Evolutionary conservation across 2,113 vertebrate species (phyloP).

Genomic region (Brachyhypopomus gauderio): DNA sequence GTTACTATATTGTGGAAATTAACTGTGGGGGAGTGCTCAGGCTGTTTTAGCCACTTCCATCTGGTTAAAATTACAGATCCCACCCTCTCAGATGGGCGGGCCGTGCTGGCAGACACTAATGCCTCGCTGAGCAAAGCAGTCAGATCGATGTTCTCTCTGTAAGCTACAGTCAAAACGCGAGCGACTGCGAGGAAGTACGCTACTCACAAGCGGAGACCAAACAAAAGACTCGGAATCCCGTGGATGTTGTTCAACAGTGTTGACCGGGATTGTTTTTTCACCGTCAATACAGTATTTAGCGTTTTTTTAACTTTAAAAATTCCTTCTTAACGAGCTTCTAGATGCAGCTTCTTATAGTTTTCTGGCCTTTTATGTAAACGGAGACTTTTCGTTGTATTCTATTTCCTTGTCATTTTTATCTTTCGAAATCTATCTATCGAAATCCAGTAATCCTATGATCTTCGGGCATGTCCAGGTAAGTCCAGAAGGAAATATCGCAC

Average conservation of each 20-base stretch:
- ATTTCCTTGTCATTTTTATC: conserved; percentile 22
- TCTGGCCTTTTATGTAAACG: not conserved
- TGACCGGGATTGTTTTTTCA: not conserved
- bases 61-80: conserved; percentile 1
- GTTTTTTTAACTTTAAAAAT: not conserved
- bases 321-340: not conserved
- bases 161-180: not conserved
- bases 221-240: conserved; percentile 53
- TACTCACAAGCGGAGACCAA: not conserved
- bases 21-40: too few relatives aligned
- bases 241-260: conserved; percentile 13
- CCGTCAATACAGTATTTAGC: not conserved
- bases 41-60: not conserved
- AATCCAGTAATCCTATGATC: conserved; percentile 29
- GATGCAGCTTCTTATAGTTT: not conserved
- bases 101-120: not conserved
- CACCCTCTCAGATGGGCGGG: not conserved
- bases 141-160: conserved; percentile 18
- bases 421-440: not conserved
- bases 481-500: not conserved
- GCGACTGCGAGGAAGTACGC: conserved; percentile 46
- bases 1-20: too few relatives aligned
- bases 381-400: conserved; percentile 15
- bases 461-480: conserved; percentile 56
- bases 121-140: not conserved